Conservation (phyloP, 2,113 vertebrate species). For the Rhinoptilus africanus region DNA sequence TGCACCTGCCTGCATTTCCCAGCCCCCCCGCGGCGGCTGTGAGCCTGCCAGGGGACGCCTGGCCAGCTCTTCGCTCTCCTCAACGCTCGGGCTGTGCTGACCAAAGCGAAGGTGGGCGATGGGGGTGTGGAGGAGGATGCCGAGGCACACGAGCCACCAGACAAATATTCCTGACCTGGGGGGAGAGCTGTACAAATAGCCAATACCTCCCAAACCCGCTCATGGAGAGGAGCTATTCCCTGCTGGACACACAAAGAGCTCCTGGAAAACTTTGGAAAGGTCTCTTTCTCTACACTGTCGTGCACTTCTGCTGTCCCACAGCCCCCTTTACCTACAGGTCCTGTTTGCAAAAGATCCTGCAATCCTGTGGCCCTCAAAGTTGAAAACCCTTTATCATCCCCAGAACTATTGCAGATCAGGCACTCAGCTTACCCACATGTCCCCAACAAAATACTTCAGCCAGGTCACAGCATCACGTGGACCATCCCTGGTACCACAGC, state of each 20-base stretch:
- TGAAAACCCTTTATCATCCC: not conserved
- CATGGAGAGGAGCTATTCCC: not conserved
- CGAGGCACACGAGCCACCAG: not conserved
- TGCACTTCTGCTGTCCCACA: not conserved
- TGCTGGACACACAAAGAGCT: not conserved
- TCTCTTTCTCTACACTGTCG: not conserved
- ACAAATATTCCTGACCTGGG: not conserved
- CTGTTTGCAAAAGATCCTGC: not conserved
- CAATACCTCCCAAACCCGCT: not conserved
- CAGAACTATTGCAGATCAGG: not conserved
- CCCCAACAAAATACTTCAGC: not conserved
- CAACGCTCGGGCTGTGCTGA: not conserved
- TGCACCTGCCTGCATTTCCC: constrained; percentile 17
- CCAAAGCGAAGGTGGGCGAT: not conserved
- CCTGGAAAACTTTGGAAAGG: not conserved
- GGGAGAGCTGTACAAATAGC: not conserved
- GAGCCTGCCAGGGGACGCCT: not conserved
- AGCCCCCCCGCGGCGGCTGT: not conserved
- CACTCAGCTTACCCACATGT: not conserved
- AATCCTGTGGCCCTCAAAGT: not conserved
- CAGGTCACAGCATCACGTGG: not conserved
- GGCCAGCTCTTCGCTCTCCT: not conserved
- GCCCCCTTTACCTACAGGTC: not conserved
- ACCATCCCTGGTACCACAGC: not conserved
- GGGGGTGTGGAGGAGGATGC: not conserved